Base-by-base conservation (phyloP, 1,140 invertebrate genomes). In the Acyrthosiphon pisum region DNA sequence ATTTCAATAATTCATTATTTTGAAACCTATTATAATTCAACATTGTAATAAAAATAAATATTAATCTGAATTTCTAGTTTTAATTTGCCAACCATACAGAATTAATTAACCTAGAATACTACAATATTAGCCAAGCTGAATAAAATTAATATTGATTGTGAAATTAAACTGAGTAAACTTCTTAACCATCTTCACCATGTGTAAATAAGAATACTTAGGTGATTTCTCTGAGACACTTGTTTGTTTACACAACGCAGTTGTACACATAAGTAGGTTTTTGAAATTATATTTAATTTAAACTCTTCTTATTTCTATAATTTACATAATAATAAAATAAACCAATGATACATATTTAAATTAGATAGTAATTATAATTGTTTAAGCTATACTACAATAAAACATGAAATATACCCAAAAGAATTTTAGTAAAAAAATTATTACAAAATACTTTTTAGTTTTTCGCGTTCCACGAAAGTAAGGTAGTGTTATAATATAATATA, bases 261-360 rank as follows among this genome's bases (percentile, higher is more conserved):
- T 46, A 50, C n/a, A 44, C 23, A 41, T 41, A 26, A 8, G 23
- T 84, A 84, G 8, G 7, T 83, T 83, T 41, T 48, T 87, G n/a
- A 35, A 88, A 50, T 50, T 22, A 50, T 50, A 20, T 37, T 87
- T n/a, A 11, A 84, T 84, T 44, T 50, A 35, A 35, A 53, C n/a
- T 87, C 44, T 35, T 50, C 46, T 88, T 88, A 18, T 46, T 87
- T 87, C 53, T 53, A 8, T 88, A 88, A 88, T 88, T 88, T 53
- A 53, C 87, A 88, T 88, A 53, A 88, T 3, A 88, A 88, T 50
- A 35, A 88, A 88, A 22, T 48, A 88, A n/a, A 53, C 87, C 20
- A 23, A 53, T 88, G 22, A 53, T 50, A 50, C n/a, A n/a, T 53
- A 88, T 88, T 30, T 50, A n/a, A 87, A 88, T 88, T 88, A 88